Base-by-base conservation (phyloP, 2,888 invertebrate species). In the Eristalinus sepulchralis region DNA sequence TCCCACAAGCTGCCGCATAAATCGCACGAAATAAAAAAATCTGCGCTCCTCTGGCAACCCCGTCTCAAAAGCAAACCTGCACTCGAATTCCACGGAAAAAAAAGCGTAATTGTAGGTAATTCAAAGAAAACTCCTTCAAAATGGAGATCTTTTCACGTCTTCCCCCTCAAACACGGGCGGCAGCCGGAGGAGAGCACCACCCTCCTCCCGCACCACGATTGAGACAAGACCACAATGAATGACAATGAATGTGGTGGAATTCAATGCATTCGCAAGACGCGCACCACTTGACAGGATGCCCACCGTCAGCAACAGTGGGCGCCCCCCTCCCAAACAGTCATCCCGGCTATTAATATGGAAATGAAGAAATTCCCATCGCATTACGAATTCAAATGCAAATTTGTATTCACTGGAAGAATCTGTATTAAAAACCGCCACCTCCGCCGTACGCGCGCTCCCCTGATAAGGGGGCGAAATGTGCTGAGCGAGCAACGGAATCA, bases 361-460 rank as follows among this genome's bases (percentile, higher is more conserved):
- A 84, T 84, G 67, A 60, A 27, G 67, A 84, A 76, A 80, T 84
- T 76, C 76, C 71, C 71, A 67, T 70, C 83, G 70, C 67, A 76
- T 76, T 67, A 81, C 39, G 81, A 81, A 80, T 84, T 80, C 80
- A 76, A 81, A 85, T 81, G 72, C 81, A 85, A 85, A 85, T 85
- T 85, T 81, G 67, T 81, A 85, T 77, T 77, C 81, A 76, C 55
- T 77, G 24, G 13, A 34, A 72, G 72, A 36, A 71, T 79, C 80
- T 39, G 67, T 76, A 76, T 80, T 75, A 76, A 70, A 79, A 84
- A 76, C 75, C 57, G 59, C 71, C 71, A 36, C 63, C 59, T 17
- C 53, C 33, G 17, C 47, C 47, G 17, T 27, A 27, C 27, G 5
- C 27, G 27, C 5, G 27, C 27, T 5, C 27, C 17, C 36, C 62